phyloP scores from a whole-genome alignment of 2,888 invertebrate species.

The Thymelicus sylvestris region DNA sequence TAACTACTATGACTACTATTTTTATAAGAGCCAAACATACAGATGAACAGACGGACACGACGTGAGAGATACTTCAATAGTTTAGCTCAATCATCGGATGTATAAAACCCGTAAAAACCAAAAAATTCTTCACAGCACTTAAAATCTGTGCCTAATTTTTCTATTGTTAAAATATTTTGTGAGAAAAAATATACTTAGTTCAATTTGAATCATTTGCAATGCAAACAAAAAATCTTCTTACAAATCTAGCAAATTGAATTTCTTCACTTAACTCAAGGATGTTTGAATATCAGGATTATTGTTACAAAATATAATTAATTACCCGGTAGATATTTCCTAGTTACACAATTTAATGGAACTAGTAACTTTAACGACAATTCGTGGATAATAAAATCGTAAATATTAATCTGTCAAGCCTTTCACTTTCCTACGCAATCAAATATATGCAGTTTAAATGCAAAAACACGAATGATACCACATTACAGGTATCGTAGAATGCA shows the following conservation, averaged over 20 bases:
- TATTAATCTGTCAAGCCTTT: conserved; percentile 35
- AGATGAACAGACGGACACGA: too few relatives aligned
- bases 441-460: conserved; percentile 29
- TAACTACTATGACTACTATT: too few relatives aligned
- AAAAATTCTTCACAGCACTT: background rate
- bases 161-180: background rate
- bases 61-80: too few relatives aligned
- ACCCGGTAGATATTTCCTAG: conserved; percentile 5
- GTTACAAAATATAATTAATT: conserved; percentile 5
- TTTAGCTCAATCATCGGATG: too few relatives aligned
- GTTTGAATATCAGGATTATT: conserved; percentile 8
- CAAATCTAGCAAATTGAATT: background rate
- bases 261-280: conserved; percentile 3
- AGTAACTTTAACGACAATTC: conserved; percentile 25
- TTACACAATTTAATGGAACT: conserved; percentile 25
- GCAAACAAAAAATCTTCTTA: conserved; percentile 3
- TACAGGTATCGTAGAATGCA: background rate
- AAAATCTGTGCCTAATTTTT: background rate
- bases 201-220: conserved; percentile 9
- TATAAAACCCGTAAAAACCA: too few relatives aligned
- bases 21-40: too few relatives aligned
- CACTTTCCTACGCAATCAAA: conserved; percentile 37
- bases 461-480: conserved; percentile 15
- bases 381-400: conserved; percentile 37
- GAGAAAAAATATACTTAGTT: background rate